Evolutionary conservation across 2,113 vertebrate species (phyloP).

Genomic region (Arizona elegans): DNA sequence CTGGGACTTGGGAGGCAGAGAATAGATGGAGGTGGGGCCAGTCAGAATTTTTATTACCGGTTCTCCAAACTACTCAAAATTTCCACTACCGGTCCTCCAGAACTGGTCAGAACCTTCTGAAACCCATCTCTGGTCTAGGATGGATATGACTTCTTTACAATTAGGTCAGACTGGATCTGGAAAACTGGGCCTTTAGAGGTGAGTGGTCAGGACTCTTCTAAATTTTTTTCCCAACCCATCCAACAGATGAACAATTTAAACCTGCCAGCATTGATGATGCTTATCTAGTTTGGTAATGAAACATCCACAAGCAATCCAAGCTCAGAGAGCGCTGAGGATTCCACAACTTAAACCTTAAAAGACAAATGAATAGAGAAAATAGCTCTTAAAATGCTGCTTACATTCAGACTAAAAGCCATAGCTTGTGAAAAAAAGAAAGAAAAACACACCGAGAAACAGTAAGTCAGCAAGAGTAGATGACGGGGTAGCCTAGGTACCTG

Average conservation of each 20-base stretch:
- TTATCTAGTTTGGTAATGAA: not conserved
- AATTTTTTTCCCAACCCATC: not conserved
- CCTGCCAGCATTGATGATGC: not conserved
- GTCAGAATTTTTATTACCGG: no score
- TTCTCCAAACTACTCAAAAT: no score
- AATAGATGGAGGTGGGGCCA: no score
- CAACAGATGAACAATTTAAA: slow-evolving; percentile 41
- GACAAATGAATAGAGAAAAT: not conserved
- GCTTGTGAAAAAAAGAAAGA: slow-evolving; percentile 43
- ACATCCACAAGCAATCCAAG: not conserved
- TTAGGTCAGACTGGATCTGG: not conserved
- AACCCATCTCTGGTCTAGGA: not conserved
- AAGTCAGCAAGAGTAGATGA: slow-evolving; percentile 58
- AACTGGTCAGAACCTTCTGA: no score
- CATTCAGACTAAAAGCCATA: slow-evolving; percentile 32
- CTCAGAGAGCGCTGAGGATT: not conserved
- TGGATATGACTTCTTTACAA: not conserved
- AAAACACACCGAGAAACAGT: slow-evolving; percentile 69
- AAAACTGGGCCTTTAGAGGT: not conserved
- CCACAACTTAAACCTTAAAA: slow-evolving; percentile 44
- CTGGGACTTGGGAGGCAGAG: no score
- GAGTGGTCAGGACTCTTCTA: not conserved
- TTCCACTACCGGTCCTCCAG: no score
- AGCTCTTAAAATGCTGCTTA: not conserved
- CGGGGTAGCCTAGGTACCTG: slow-evolving; percentile 59